These are phyloP conservation scores for Lycocerus yunnanus DNA, from an alignment of 2,888 invertebrate species.

Conservation along the genomic window DNA sequence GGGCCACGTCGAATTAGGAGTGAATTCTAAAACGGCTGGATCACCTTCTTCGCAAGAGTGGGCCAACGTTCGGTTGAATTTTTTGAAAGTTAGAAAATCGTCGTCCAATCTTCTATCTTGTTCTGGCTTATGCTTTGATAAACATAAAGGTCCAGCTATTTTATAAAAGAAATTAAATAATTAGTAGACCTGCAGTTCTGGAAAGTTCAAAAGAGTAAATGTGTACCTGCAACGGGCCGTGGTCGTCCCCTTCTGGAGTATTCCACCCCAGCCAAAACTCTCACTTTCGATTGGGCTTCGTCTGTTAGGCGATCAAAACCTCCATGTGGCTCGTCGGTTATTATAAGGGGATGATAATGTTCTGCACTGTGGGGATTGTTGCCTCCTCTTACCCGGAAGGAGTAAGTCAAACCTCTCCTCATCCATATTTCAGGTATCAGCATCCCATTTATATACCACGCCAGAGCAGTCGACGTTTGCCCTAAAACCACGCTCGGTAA, in stretches of 20 bases:
- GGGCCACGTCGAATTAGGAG: slow-evolving; percentile 90
- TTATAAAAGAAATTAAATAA: too few species aligned
- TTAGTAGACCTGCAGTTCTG: too few species aligned
- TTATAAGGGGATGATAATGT: slow-evolving; percentile 87
- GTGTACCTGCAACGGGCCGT: slow-evolving; percentile 71
- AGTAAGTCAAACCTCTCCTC: slow-evolving; percentile 82
- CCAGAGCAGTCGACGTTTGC: slow-evolving; percentile 71
- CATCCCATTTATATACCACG: slow-evolving; percentile 93
- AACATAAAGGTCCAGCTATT: slow-evolving; percentile 78
- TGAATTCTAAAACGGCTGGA: slow-evolving; percentile 74
- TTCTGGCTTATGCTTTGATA: slow-evolving; percentile 66
- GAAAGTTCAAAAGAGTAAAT: neutral
- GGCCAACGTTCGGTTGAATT: slow-evolving; percentile 78
- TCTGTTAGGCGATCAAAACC: slow-evolving; percentile 78
- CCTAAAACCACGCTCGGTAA: slow-evolving; percentile 49
- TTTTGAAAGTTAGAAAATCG: slow-evolving; percentile 77
- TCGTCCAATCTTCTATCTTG: slow-evolving; percentile 80
- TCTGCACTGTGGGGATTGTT: slow-evolving; percentile 86
- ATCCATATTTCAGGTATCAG: slow-evolving; percentile 87
- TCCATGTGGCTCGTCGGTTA: slow-evolving; percentile 83
- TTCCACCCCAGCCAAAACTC: slow-evolving; percentile 80
- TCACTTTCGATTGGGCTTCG: slow-evolving; percentile 69
- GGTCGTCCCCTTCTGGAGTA: slow-evolving; percentile 82
- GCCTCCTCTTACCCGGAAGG: slow-evolving; percentile 80
- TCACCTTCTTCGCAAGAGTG: slow-evolving; percentile 73